Evolutionary conservation across 1,140 invertebrate genomes (phyloP).

Genomic region (Pissodes strobi): DNA sequence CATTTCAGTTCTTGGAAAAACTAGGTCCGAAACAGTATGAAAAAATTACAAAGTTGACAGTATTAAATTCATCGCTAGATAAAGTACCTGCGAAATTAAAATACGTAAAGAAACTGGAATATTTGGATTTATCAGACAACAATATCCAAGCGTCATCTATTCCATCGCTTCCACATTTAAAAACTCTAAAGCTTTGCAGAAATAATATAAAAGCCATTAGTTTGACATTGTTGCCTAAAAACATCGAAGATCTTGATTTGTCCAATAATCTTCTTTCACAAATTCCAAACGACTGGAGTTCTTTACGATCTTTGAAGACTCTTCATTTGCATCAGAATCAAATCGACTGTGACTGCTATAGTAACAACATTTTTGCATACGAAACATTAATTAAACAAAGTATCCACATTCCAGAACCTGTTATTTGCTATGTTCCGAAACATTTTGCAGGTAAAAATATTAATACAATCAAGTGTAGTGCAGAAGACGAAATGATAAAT

Average conservation of each 20-base stretch:
- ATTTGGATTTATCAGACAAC: conserved; percentile 63
- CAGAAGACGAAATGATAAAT: conserved; percentile 36
- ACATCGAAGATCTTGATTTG: conserved; percentile 65
- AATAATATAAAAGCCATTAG: conserved; percentile 61
- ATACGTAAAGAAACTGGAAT: conserved; percentile 45
- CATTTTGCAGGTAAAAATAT: conserved; percentile 58
- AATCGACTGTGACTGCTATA: conserved; percentile 63
- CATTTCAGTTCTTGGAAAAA: conserved; percentile 43
- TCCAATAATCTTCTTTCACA: conserved; percentile 63
- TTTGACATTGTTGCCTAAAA: conserved; percentile 60
- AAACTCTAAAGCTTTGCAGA: conserved; percentile 62
- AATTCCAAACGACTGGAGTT: conserved; percentile 61
- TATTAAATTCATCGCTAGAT: conserved; percentile 37
- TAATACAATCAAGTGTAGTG: conserved; percentile 59
- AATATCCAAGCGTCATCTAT: conserved; percentile 62
- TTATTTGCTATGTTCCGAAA: conserved; percentile 60
- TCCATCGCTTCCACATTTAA: conserved; percentile 61
- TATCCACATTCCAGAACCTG: conserved; percentile 59
- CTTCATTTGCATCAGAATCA: conserved; percentile 63
- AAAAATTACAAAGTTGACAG: conserved; percentile 33
- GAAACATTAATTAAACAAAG: conserved; percentile 59
- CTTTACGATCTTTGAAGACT: conserved; percentile 60
- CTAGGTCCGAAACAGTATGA: conserved; percentile 38
- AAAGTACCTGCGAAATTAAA: conserved; percentile 43
- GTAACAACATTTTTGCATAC: conserved; percentile 60